Evolutionary conservation across 2,888 invertebrate genomes (phyloP).

Genomic region (Dryomyza anilis): DNA sequence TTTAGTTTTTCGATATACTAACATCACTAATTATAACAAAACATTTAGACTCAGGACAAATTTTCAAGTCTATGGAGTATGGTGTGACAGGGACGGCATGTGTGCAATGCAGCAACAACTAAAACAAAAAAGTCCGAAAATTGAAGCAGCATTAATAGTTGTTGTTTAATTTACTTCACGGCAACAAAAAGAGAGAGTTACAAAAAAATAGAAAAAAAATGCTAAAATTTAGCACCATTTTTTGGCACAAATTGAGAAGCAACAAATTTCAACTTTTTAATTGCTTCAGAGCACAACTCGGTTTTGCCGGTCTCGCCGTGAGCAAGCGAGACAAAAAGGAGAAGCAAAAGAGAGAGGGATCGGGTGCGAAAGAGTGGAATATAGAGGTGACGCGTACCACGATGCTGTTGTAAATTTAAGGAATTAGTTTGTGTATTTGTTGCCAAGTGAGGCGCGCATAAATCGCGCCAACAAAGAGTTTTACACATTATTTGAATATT

Average conservation of each 20-base stretch:
- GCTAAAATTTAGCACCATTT: background rate
- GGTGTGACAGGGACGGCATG: too few relatives aligned
- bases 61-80: too few relatives aligned
- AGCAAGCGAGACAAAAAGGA: too few relatives aligned
- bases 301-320: background rate
- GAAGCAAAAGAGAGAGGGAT: too few relatives aligned
- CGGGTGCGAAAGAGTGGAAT: too few relatives aligned
- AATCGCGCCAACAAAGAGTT: background rate
- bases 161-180: slow-evolving; percentile 4
- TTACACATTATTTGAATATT: too few relatives aligned
- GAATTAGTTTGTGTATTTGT: background rate
- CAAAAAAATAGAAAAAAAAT: too few relatives aligned
- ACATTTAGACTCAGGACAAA: too few relatives aligned
- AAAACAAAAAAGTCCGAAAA: background rate
- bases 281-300: slow-evolving; percentile 2
- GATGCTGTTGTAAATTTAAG: background rate
- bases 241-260: background rate
- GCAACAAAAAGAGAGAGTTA: background rate
- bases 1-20: too few relatives aligned
- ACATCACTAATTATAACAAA: too few relatives aligned
- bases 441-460: slow-evolving; percentile 2
- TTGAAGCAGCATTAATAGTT: background rate
- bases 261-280: slow-evolving; percentile 17
- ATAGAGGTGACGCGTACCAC: too few relatives aligned
- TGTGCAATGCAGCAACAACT: slow-evolving; percentile 2